These are phyloP conservation scores for Drosophila cyrtoloma DNA, from an alignment of 2,888 invertebrate species.

Conservation along the genomic window DNA sequence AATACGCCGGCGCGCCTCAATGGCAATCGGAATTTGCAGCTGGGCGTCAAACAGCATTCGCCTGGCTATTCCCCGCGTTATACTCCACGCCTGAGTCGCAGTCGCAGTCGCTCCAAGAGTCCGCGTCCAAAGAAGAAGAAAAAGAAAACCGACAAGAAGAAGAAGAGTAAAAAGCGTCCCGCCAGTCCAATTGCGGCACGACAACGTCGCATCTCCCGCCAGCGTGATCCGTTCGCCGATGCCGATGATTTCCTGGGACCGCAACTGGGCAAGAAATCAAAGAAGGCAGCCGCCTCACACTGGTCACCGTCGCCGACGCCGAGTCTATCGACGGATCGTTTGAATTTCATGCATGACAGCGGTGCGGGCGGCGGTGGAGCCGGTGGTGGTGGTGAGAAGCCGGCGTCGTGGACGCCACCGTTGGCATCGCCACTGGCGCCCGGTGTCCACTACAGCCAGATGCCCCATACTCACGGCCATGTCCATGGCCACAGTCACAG, in stretches of 20 bases:
- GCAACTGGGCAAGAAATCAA: constrained; percentile 77
- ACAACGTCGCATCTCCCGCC: constrained; percentile 76
- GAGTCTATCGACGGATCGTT: constrained; percentile 85
- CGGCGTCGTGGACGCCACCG: constrained; percentile 89
- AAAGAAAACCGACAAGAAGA: constrained; percentile 78
- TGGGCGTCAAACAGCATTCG: constrained; percentile 49
- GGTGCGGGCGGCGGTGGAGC: constrained; percentile 16
- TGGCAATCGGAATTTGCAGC: constrained; percentile 58
- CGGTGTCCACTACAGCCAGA: constrained; percentile 48
- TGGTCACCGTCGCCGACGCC: constrained; percentile 86
- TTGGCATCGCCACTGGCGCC: constrained; percentile 80
- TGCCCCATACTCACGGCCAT: constrained; percentile 17
- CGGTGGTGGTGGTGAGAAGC: constrained; percentile 59
- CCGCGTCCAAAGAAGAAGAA: constrained; percentile 81
- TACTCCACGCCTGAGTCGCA: constrained; percentile 82
- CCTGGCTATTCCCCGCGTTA: constrained; percentile 79
- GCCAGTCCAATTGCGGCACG: constrained; percentile 67
- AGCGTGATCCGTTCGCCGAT: constrained; percentile 77
- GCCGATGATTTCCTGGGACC: constrained; percentile 70
- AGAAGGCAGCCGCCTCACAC: constrained; percentile 61
- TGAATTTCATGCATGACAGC: constrained; percentile 62
- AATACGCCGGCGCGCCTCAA: constrained; percentile 70
- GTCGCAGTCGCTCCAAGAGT: constrained; percentile 80
- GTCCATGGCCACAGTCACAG: constrained; percentile 4
- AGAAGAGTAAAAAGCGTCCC: constrained; percentile 73